Evolutionary conservation across 2,888 invertebrate species (phyloP), one percentile per base, ranked within the genome.

Genomic region (Phalera bucephala): DNA sequence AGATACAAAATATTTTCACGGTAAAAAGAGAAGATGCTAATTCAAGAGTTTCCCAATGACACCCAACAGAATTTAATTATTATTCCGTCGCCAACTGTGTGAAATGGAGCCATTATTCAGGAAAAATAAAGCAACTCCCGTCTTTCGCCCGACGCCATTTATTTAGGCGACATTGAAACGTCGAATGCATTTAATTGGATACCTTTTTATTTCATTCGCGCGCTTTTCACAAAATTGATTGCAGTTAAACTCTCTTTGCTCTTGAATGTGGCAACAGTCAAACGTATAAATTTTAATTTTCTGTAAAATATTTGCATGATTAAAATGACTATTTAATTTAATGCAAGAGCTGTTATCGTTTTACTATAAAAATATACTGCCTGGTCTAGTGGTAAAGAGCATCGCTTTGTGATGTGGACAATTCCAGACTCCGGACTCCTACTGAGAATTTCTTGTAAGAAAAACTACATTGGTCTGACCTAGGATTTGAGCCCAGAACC

Each of bases 161-260:
- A 62, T 71, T 65, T 61, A 49, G 41, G 39, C 31, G 48, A 57
- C 51, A 52, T 45, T 40, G 40, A 50, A 52, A 39, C 33, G 40
- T 52, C 35, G 36, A 48, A 52, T 45, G 63, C 59, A 62, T 71
- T 72, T 73, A 76, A 75, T 73, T 72, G 62, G 56, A 66, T 52
- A 55, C 52, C 56, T 62, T 68, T 65, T 62, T 56, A 50, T 38
- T 51, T 51, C 54, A 42, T 31, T 35, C 29, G 47, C 47, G 50
- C 47, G 47, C 44, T 25, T 12, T 45, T 39, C 48, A 47, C 45
- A 45, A 52, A 72, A 70, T 11, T 30, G 3, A 19, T 30, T 30
- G 3, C 20, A 20, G 3, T 10, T 12, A 13, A 27, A 45, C 36
- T 29, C 28, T 36, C 2, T 14, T 40, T 33, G 14, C 32, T 23